Base-by-base conservation (phyloP, 2,888 invertebrate species). In the Helleia helle region DNA sequence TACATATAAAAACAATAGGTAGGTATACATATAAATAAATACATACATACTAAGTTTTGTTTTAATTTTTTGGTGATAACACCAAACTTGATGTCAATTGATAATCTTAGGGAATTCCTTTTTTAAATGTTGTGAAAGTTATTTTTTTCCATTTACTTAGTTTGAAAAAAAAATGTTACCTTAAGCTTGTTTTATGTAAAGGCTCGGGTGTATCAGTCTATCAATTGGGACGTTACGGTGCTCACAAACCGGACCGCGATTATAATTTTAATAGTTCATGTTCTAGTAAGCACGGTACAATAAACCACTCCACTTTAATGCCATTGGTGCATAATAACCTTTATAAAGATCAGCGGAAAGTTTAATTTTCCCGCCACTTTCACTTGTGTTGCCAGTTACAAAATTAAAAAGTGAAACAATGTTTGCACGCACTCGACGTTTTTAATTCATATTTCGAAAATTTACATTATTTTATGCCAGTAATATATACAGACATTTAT, bases 221-320 rank as follows among this genome's bases (percentile, higher is more conserved):
- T 26, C 26, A 26, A 18, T 18, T 30, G 15, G n/a, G 29, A n/a
- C 14, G 13, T 30, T 14, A 30, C 15, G 9, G 31, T 30, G 30
- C 11, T 18, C 31, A 17, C 11, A 18, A 31, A 31, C 11, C 31
- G 18, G 18, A 22, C 38, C 38, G 18, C 38, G 37, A 44, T 42
- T 41, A 39, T 37, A 42, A 40, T 58, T 57, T 58, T 62, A 63
- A 65, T 59, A 51, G 55, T 54, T 43, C 59, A 68, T 73, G 75
- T 73, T 77, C 79, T 72, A 64, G 56, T 75, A 61, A 71, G 46
- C 62, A 55, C 54, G 47, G 51, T 29, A 27, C 24, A 38, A 38
- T 34, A 12, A 11, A 8, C 12, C 7, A 4, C 15, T 18, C 3
- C 18, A 4, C 18, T 22, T 22, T 5, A 4, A 5, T 18, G 4